These are phyloP conservation scores for Hypena proboscidalis DNA, from an alignment of 2,888 invertebrate species.

Conservation along the genomic window DNA sequence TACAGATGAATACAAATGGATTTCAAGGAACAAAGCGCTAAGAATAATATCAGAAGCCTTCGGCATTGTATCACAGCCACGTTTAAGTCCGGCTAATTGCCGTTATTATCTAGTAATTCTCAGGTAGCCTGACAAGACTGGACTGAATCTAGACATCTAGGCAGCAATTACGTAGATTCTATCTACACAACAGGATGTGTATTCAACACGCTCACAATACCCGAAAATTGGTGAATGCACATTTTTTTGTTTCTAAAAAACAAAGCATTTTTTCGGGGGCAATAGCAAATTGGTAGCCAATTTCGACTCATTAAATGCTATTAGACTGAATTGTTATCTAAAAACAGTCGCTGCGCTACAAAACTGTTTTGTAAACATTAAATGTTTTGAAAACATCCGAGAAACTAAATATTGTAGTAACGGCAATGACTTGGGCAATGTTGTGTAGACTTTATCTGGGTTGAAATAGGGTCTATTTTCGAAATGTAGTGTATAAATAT, in stretches of 20 bases:
- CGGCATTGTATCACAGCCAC: slow-evolving; percentile 46
- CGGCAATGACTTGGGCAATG: slow-evolving; percentile 8
- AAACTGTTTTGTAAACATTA: slow-evolving; percentile 20
- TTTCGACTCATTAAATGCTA: slow-evolving; percentile 9
- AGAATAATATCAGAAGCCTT: too few relatives aligned
- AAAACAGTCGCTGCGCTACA: slow-evolving; percentile 3
- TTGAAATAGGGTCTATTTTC: slow-evolving; percentile 8
- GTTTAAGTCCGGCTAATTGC: slow-evolving; percentile 14
- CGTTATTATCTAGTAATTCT: slow-evolving; percentile 18
- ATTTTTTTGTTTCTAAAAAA: slow-evolving; percentile 15
- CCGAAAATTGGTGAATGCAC: slow-evolving; percentile 7
- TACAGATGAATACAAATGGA: too few relatives aligned
- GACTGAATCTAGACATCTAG: slow-evolving; percentile 30
- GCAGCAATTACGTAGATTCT: slow-evolving; percentile 67
- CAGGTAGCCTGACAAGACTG: slow-evolving; percentile 21
- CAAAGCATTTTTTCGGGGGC: neutral
- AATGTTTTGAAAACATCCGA: slow-evolving; percentile 35
- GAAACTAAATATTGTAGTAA: slow-evolving; percentile 21
- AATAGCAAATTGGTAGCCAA: slow-evolving; percentile 11
- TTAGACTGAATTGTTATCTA: slow-evolving; percentile 11
- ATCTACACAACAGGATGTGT: slow-evolving; percentile 70
- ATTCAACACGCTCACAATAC: slow-evolving; percentile 51
- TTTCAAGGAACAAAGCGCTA: too few relatives aligned
- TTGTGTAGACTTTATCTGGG: slow-evolving; percentile 4
- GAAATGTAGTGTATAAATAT: slow-evolving; percentile 7